phyloP scores from a whole-genome alignment of 2,797 vertebrate species.

The Margarornis squamiger region DNA sequence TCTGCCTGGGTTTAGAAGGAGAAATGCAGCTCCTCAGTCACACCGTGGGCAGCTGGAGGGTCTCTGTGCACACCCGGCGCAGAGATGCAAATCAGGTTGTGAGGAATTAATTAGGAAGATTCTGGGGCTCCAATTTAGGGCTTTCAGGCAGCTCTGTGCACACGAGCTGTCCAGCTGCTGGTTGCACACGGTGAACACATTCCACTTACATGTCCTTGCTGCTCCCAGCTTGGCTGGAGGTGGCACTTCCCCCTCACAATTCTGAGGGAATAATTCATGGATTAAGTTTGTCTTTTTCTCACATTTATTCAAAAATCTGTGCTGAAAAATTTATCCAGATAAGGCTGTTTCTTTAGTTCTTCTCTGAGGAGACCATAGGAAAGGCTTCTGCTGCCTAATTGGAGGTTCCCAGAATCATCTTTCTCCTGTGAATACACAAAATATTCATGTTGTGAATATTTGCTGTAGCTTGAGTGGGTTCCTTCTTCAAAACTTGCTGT shows the following conservation, averaged over 20 bases:
- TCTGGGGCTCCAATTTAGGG: not conserved
- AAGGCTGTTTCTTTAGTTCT: not conserved
- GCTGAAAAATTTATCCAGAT: slow-evolving; percentile 42
- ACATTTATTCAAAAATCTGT: not conserved
- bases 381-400: slow-evolving; percentile 14
- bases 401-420: not conserved
- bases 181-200: not conserved
- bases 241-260: not conserved
- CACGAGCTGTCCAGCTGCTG: not conserved
- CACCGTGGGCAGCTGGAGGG: not conserved
- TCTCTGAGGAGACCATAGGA: not conserved
- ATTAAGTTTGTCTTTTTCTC: not conserved
- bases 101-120: not conserved
- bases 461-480: not conserved
- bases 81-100: not conserved
- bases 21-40: not conserved
- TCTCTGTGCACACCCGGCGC: not conserved
- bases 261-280: not conserved
- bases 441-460: not conserved
- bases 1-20: not conserved
- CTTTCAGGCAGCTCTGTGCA: not conserved
- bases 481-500: not conserved
- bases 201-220: not conserved
- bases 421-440: not conserved
- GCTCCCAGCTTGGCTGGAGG: not conserved